Percentiles rank a stretch among this genome's conserved stretches.
phyloP scores from a whole-genome alignment of 2,888 invertebrate species.

The Hipparchia sbordonii region DNA sequence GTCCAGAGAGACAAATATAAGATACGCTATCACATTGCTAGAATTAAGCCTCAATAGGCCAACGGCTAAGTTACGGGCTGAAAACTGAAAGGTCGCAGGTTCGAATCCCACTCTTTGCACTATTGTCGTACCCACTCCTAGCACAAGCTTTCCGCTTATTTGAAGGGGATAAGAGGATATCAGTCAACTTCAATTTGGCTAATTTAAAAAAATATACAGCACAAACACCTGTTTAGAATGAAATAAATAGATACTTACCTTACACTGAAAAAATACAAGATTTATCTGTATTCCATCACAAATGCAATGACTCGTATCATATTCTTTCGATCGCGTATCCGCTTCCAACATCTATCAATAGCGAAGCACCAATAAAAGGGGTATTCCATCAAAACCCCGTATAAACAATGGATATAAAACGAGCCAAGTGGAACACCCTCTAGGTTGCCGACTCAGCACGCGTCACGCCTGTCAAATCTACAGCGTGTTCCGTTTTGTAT shows the following conservation, averaged over 20 bases:
- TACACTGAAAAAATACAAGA: background rate
- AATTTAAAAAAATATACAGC: no score
- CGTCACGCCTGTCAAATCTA: conserved; percentile 65
- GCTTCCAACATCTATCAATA: conserved; percentile 24
- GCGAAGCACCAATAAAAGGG: conserved; percentile 45
- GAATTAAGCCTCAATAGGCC: no score
- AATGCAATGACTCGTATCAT: conserved; percentile 20
- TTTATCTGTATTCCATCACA: background rate
- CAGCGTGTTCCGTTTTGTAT: conserved; percentile 53
- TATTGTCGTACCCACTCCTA: no score
- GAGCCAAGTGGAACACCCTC: conserved; percentile 78
- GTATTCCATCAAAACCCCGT: conserved; percentile 70
- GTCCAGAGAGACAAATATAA: no score
- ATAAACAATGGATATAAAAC: conserved; percentile 80
- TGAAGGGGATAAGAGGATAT: no score
- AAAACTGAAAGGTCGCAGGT: no score
- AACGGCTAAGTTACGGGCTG: no score
- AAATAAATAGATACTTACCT: background rate
- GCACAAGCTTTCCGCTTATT: no score
- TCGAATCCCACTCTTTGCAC: no score
- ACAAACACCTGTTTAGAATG: background rate
- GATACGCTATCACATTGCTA: no score
- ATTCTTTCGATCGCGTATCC: conserved; percentile 12
- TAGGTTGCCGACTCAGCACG: conserved; percentile 67
- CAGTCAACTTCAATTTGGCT: no score